Evolutionary conservation across 2,888 invertebrate species (phyloP).

Genomic region (Meteorus colon): DNA sequence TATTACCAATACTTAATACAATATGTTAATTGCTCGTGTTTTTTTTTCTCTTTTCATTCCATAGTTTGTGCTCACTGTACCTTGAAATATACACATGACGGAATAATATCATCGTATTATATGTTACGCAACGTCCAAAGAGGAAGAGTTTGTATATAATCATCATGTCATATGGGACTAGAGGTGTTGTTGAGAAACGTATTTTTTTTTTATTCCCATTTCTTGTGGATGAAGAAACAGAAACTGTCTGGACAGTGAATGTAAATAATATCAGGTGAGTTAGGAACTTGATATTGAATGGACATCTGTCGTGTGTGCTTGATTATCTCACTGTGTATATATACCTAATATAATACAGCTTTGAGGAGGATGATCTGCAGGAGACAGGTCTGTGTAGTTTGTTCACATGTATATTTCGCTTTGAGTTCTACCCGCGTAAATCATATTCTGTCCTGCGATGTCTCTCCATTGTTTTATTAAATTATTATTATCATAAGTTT

Average conservation of each 20-base stretch:
- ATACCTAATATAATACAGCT: not conserved
- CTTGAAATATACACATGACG: not conserved
- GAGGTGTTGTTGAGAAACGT: not conserved
- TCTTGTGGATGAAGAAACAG: not conserved
- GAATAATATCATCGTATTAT: not conserved
- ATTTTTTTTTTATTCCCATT: not conserved
- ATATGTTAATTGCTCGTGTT: not conserved
- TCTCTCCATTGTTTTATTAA: not conserved
- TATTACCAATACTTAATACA: too few relatives aligned
- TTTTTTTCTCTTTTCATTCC: not conserved
- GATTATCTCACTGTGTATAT: not conserved
- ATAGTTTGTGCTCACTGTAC: not conserved
- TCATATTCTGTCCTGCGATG: not conserved
- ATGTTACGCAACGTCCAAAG: not conserved
- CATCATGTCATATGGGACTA: not conserved
- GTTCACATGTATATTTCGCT: not conserved
- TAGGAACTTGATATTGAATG: not conserved
- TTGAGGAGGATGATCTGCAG: not conserved
- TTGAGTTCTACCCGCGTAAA: not conserved
- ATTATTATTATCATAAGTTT: not conserved
- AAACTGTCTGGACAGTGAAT: not conserved
- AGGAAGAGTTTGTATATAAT: not conserved
- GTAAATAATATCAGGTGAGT: not conserved
- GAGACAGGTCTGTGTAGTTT: slow-evolving; percentile 2
- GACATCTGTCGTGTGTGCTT: not conserved